phyloP scores from a whole-genome alignment of 1,140 invertebrate genomes.

The Archivesica marissinica region DNA sequence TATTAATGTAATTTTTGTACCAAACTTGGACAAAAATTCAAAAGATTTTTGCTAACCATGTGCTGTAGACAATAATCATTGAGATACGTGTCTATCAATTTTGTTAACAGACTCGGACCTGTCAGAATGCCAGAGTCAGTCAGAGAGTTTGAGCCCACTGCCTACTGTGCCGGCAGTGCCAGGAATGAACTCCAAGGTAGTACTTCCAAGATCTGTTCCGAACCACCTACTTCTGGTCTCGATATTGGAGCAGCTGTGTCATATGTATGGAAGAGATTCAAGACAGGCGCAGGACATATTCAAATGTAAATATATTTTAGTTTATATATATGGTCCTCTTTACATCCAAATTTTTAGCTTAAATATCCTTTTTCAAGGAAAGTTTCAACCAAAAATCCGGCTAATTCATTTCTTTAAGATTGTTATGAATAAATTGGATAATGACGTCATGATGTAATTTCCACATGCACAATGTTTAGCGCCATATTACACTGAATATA shows the following conservation, averaged over 20 bases:
- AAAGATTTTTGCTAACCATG: neutral
- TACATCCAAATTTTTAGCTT: no score
- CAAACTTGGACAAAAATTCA: neutral
- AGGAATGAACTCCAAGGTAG: neutral
- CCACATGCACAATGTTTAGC: no score
- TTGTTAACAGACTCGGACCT: constrained; percentile 36
- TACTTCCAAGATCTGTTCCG: constrained; percentile 65
- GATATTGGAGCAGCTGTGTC: constrained; percentile 73
- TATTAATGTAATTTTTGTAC: neutral
- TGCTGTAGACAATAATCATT: neutral
- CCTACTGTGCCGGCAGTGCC: neutral
- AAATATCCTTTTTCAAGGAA: no score
- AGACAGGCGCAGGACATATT: constrained; percentile 68
- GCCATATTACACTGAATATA: no score
- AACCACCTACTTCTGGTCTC: constrained; percentile 73
- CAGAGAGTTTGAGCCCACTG: neutral
- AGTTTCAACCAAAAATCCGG: no score
- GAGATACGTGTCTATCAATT: neutral
- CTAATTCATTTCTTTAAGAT: no score
- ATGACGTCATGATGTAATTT: no score
- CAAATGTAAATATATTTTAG: constrained; percentile 66
- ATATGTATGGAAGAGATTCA: constrained; percentile 66
- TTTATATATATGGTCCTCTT: no score
- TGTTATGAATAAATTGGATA: no score
- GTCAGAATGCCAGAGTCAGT: constrained; percentile 23